Evolutionary conservation across 35 echinoderm and acorn worm species (phyloP), one percentile per base, ranked within the genome.

Genomic region (Ophioderma brevispina): DNA sequence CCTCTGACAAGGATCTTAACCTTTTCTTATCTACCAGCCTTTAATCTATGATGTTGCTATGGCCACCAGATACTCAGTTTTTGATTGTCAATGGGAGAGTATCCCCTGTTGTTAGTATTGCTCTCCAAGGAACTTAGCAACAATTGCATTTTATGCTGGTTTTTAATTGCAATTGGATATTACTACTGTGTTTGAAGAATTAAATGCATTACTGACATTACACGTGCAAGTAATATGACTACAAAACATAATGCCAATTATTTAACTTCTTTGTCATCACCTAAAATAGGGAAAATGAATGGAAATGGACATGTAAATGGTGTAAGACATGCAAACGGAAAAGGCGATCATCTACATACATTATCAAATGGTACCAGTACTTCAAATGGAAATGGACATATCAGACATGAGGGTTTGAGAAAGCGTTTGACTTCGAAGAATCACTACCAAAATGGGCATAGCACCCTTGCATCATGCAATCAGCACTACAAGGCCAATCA

Each of bases 31-130:
- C 84, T 99, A 70, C 97, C 97, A 76, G 93, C 85, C 0, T 64
- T 94, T 38, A 99, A 99, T 88, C 78, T 89, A 49, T 99, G 97
- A 79, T 99, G 39, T 70, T 99, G 59, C 32, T 99, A 0, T 95
- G 84, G 64, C 97, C 97, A n/a, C 0, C 84, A 91, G 32, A 87
- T 30, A 21, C 94, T 99, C 0, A 99, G 97, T 41, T 99, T n/a
- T 99, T 95, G 97, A 99, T 95, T 99, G 97, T 99, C 97, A 17
- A 99, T 99, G 97, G 97, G 89, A 78, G 88, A 93, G 8, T 99
- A 37, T 94, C 97, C 11, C 76, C 95, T 5, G 82, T 99, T 28
- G 84, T 90, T 52, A 84, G 87, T n/a, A 32, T 95, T 33, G 33
- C 63, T 50, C 95, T 78, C 19, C 78, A 40, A 85, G 97, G 42